Evolutionary conservation across 2,797 vertebrate genomes (phyloP).

Genomic region (Prionace glauca): DNA sequence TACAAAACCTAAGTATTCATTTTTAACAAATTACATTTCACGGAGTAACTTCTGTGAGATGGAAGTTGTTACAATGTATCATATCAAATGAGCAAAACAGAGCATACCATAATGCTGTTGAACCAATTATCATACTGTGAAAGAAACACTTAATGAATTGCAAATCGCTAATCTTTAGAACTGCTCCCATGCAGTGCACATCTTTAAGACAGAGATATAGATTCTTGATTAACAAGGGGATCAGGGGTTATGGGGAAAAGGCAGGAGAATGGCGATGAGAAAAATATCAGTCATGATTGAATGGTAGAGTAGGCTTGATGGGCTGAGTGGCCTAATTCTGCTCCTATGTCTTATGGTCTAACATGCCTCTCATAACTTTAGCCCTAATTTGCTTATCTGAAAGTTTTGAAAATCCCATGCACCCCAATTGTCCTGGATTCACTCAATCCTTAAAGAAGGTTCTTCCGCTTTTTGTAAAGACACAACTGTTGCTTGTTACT

Average conservation of each 20-base stretch:
- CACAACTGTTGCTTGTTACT: not conserved
- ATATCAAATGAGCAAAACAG: not conserved
- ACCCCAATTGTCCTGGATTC: not conserved
- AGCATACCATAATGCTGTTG: not conserved
- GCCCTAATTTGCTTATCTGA: not conserved
- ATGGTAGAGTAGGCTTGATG: too few species aligned
- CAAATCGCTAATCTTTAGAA: not conserved
- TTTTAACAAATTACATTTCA: not conserved
- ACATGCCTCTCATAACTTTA: not conserved
- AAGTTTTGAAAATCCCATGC: not conserved
- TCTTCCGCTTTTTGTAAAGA: not conserved
- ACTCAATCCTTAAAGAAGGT: not conserved
- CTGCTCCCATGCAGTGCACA: not conserved
- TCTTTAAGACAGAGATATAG: too few species aligned
- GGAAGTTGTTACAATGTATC: not conserved
- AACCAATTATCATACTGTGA: not conserved
- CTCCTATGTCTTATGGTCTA: too few species aligned
- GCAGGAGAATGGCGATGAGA: too few species aligned
- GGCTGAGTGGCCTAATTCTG: too few species aligned
- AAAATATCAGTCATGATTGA: too few species aligned
- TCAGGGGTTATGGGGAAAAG: too few species aligned
- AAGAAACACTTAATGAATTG: not conserved
- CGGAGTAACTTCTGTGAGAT: not conserved
- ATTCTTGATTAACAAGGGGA: too few species aligned
- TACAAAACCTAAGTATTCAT: not conserved